Base-by-base conservation (phyloP, 1,140 invertebrate genomes). In the Drosophila guanche region DNA sequence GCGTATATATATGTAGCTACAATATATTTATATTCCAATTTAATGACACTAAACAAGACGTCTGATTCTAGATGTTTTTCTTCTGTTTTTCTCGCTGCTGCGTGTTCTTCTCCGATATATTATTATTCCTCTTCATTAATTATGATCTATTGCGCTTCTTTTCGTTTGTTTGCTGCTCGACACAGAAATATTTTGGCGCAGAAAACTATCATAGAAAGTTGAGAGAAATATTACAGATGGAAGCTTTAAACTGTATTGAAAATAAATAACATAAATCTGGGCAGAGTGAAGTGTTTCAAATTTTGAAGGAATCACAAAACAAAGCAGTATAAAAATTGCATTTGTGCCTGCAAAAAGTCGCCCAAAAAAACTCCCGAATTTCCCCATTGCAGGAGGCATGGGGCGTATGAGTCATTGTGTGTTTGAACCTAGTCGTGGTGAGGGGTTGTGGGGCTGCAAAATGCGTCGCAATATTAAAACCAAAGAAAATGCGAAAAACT, bases 111-210 rank as follows among this genome's bases (percentile, higher is more conserved):
- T 46, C 5, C 29, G 14, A 29, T 37, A 22, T n/a, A 55, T 45
- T 52, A 56, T 16, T 22, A 55, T 80, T 56, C 74, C 60, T 62
- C 60, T 66, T 60, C 59, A 80, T 80, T 80, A 80, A 80, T 80
- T 80, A 80, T 80, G 77, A 76, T 80, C 77, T 76, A 71, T 76
- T 40, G 43, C 41, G 61, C 42, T 43, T 43, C 43, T 20, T 10
- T 55, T 54, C 48, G 6, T 43, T 20, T 22, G 48, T 53, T 4
- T 46, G 14, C 45, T 37, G 42, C 16, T 23, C 20, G 16, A 56
- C 22, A 41, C 3, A 42, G 29, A 23, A 3, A 33, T 8, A 8
- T 8, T 8, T 8, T 33, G 8, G 8, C 33, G 27, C 16, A 37
- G 10, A 4, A 12, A 37, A 37, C 33, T 37, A 12, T 12, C 33